Evolutionary conservation across 2,113 vertebrate species (phyloP).

Genomic region (Arvicanthis niloticus): DNA sequence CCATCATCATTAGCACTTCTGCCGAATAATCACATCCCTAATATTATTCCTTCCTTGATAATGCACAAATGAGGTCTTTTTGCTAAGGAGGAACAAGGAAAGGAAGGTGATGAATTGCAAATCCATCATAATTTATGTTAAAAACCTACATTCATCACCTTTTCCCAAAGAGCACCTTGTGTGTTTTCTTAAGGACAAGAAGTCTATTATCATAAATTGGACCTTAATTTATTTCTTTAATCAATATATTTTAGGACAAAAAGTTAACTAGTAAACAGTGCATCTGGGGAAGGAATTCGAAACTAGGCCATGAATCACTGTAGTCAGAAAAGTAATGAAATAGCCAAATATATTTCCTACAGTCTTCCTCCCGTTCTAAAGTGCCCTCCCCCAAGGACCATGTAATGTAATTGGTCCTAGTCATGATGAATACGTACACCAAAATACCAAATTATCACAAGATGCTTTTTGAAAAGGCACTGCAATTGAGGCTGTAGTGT

Average conservation of each 20-base stretch:
- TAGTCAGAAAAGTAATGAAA: not conserved
- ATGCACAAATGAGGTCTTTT: slow-evolving; percentile 55
- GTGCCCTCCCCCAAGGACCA: slow-evolving; percentile 4
- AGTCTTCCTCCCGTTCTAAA: not conserved
- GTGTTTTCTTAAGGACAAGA: slow-evolving; percentile 57
- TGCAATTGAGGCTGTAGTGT: not conserved
- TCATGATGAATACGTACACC: slow-evolving; percentile 38
- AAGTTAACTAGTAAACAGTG: slow-evolving; percentile 59
- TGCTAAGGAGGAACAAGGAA: slow-evolving; percentile 49
- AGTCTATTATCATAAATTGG: slow-evolving; percentile 68
- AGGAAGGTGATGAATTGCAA: slow-evolving; percentile 68
- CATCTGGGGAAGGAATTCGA: slow-evolving; percentile 23
- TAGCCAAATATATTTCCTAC: slow-evolving; percentile 7
- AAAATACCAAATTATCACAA: slow-evolving; percentile 37
- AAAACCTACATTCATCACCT: slow-evolving; percentile 67
- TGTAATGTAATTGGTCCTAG: not conserved
- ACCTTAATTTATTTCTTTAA: slow-evolving; percentile 69
- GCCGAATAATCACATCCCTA: slow-evolving; percentile 66
- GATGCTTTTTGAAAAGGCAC: not conserved
- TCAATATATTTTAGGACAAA: slow-evolving; percentile 59
- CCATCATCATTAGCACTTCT: slow-evolving; percentile 68
- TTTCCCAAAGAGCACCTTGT: slow-evolving; percentile 37
- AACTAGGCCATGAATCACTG: not conserved
- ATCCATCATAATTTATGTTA: slow-evolving; percentile 76
- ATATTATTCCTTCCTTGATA: slow-evolving; percentile 68